phyloP scores from a whole-genome alignment of 2,797 vertebrate genomes.

The Steatocranus sp. region DNA sequence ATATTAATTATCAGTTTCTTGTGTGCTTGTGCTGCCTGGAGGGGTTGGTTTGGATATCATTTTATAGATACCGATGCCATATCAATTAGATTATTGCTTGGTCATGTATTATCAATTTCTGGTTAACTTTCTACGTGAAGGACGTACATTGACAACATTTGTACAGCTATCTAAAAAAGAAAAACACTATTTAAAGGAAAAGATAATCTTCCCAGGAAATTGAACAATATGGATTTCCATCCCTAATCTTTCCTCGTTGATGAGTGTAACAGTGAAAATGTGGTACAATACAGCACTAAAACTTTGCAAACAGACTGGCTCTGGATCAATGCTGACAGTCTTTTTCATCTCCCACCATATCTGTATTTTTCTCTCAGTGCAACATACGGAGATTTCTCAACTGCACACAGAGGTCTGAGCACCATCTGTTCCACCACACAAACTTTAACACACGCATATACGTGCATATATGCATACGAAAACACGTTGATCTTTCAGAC shows the following conservation, averaged over 20 bases:
- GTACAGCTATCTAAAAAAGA: not conserved
- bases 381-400: conserved; percentile 70
- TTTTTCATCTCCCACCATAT: conserved; percentile 23
- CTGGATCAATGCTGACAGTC: conserved; percentile 22
- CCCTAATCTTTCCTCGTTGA: not conserved
- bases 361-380: conserved; percentile 44
- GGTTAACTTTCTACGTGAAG: not conserved
- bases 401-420: conserved; percentile 67
- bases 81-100: not conserved
- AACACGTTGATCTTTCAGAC: conserved; percentile 16
- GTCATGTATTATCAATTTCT: not conserved
- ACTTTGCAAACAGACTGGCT: conserved; percentile 11
- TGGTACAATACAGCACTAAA: not conserved
- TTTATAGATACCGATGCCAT: not conserved
- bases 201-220: not conserved
- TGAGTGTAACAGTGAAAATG: not conserved
- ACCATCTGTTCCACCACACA: conserved; percentile 64
- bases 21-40: not conserved
- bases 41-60: not conserved
- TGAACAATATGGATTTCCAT: not conserved
- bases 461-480: conserved; percentile 12
- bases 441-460: conserved; percentile 40
- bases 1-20: not conserved
- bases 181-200: not conserved
- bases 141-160: not conserved